phyloP scores from a whole-genome alignment of 2,797 vertebrate species.

The Heterohyrax brucei region DNA sequence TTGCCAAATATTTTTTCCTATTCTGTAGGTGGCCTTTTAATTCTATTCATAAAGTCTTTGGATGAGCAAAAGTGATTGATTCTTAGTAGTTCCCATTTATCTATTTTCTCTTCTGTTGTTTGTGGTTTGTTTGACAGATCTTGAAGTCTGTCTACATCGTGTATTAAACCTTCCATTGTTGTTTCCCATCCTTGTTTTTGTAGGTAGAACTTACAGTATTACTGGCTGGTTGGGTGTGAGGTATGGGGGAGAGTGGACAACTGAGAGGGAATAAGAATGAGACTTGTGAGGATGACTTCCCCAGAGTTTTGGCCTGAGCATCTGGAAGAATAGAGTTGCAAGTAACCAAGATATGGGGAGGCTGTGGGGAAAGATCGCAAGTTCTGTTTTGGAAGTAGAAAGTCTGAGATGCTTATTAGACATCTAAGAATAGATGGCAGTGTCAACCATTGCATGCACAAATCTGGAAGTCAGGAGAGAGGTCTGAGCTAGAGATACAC shows the following conservation, averaged over 20 bases:
- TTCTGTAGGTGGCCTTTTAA: no score
- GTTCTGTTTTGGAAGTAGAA: slow-evolving; percentile 16
- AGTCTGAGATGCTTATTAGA: slow-evolving; percentile 10
- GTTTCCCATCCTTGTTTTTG: not conserved
- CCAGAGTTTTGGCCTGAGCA: not conserved
- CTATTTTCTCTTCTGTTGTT: no score
- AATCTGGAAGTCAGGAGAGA: not conserved
- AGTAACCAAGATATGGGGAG: not conserved
- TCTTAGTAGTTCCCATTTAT: no score
- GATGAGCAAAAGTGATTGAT: no score
- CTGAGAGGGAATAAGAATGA: no score
- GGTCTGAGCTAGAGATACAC: not conserved
- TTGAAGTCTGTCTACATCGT: no score
- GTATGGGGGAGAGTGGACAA: not conserved
- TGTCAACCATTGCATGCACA: not conserved
- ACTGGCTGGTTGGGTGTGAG: not conserved
- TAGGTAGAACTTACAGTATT: not conserved
- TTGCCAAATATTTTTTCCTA: no score
- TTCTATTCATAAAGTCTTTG: no score
- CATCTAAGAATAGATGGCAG: not conserved
- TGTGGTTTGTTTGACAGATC: no score
- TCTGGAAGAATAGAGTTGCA: not conserved
- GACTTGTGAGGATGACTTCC: not conserved
- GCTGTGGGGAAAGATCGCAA: not conserved
- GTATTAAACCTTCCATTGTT: no score